Evolutionary conservation across 2,113 vertebrate genomes (phyloP).

Genomic region (Mastomys natalensis): DNA sequence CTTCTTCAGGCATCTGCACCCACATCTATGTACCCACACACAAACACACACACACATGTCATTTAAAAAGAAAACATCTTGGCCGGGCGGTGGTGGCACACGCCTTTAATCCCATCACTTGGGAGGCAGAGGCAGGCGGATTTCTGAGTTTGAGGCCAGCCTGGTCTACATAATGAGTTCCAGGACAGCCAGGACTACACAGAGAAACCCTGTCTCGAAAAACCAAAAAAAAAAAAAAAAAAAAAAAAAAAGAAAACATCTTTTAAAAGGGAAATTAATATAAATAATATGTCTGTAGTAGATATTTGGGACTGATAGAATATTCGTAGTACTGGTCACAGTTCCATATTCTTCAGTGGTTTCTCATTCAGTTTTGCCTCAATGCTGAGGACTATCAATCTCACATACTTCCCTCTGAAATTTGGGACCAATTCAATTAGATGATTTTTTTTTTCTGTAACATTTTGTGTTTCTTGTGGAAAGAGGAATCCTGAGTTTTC

Average conservation of each 20-base stretch:
- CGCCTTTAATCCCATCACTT: too few relatives aligned
- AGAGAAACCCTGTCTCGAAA: too few relatives aligned
- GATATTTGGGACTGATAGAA: accelerated
- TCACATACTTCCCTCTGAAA: neutral
- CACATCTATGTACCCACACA: neutral
- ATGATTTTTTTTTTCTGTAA: neutral
- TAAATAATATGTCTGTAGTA: accelerated
- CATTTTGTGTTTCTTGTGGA: neutral
- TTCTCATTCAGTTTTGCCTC: neutral
- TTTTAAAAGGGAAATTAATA: neutral
- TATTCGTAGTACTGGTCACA: neutral
- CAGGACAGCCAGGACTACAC: too few relatives aligned
- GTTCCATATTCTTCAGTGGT: neutral
- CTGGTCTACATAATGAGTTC: too few relatives aligned
- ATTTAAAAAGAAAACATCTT: neutral
- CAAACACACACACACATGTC: neutral
- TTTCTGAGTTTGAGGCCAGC: too few relatives aligned
- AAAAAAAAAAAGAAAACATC: neutral
- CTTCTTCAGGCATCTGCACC: neutral
- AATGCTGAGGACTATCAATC: neutral
- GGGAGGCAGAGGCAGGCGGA: too few relatives aligned
- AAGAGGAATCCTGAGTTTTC: neutral
- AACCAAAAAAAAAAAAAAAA: too few relatives aligned
- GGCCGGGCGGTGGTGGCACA: too few relatives aligned
- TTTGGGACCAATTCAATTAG: neutral